A percentile compares a stretch with the other conserved stretches of the same genome.
These are phyloP conservation scores for Platorchestia sp. DNA, from an alignment of 1,140 invertebrate species.

Conservation along the genomic window DNA sequence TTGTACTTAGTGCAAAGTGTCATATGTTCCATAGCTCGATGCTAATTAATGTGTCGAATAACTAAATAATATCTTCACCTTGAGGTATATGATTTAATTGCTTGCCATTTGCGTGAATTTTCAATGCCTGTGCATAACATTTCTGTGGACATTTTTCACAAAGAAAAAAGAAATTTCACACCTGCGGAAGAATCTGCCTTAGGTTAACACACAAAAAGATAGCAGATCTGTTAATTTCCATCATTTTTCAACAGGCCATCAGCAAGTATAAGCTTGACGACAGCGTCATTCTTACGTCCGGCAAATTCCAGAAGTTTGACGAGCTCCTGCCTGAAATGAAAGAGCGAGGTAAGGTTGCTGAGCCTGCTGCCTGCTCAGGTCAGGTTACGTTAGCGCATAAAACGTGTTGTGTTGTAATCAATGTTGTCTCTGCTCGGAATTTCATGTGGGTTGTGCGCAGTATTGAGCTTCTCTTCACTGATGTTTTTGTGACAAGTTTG, in stretches of 20 bases:
- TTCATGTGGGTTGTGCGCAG: not conserved
- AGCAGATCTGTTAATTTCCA: not conserved
- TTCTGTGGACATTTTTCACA: no score
- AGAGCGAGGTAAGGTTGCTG: conserved; percentile 69
- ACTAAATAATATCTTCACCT: no score
- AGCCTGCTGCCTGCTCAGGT: not conserved
- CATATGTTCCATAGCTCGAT: no score
- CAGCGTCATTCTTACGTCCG: conserved; percentile 72
- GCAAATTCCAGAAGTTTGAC: conserved; percentile 75
- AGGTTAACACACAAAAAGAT: no score
- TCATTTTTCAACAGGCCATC: conserved; percentile 68
- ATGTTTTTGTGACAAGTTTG: not conserved
- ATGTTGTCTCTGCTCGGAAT: not conserved
- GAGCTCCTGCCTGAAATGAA: conserved; percentile 71
- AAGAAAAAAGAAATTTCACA: no score
- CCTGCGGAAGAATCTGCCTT: no score
- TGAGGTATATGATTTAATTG: no score
- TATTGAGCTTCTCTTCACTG: not conserved
- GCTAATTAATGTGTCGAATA: no score
- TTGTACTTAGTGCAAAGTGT: no score
- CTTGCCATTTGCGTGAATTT: no score
- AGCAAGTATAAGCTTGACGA: conserved; percentile 70
- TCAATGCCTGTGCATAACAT: no score
- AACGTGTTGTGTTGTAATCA: not conserved
- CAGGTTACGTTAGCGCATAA: not conserved